Evolutionary conservation across 2,888 invertebrate species (phyloP).

Genomic region (Drosophila emarginata): DNA sequence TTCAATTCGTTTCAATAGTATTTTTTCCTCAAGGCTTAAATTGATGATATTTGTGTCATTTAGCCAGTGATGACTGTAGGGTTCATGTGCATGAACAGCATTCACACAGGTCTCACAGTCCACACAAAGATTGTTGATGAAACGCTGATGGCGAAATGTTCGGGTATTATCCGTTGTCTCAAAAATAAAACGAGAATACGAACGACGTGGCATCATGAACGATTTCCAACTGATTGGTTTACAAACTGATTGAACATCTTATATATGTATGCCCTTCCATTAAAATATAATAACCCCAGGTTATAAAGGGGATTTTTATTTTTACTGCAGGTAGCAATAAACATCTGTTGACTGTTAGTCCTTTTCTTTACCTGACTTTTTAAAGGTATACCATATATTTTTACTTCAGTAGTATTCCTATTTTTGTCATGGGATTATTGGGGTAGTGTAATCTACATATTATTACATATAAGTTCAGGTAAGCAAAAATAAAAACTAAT

Average conservation of each 20-base stretch:
- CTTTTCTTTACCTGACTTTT: not conserved
- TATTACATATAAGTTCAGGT: not conserved
- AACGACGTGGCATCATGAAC: conserved; percentile 34
- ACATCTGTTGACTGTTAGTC: not conserved
- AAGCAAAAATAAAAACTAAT: too few relatives aligned
- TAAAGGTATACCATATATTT: not conserved
- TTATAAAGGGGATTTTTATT: not conserved
- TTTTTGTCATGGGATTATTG: not conserved
- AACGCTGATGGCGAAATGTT: conserved; percentile 40
- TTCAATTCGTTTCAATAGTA: conserved; percentile 54
- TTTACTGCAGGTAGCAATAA: not conserved
- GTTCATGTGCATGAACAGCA: conserved; percentile 31
- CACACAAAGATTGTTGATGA: conserved; percentile 18
- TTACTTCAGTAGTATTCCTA: not conserved
- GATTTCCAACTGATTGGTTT: not conserved
- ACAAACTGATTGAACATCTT: not conserved
- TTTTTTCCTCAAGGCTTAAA: conserved; percentile 31
- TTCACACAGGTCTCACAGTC: conserved; percentile 52
- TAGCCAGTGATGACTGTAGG: conserved; percentile 58
- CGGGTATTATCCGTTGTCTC: conserved; percentile 30
- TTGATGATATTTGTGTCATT: conserved; percentile 28
- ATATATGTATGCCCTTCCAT: not conserved
- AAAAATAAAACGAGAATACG: conserved; percentile 43
- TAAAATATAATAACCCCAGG: not conserved
- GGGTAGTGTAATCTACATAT: not conserved